Base-by-base conservation (phyloP, 2,888 invertebrate genomes). In the Formica aserva region DNA sequence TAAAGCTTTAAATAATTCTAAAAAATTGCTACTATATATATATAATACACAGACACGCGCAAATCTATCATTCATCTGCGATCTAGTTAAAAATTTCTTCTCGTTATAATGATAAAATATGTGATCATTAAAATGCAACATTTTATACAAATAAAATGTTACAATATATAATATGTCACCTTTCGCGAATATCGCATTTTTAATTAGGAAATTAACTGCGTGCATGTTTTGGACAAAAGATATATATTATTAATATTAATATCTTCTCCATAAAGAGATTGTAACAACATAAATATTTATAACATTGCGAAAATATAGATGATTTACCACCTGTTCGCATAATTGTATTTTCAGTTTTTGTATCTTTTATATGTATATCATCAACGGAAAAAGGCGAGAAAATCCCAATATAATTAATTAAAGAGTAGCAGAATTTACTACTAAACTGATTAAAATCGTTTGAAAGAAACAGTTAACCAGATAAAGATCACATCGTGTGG, bases 381-480 rank as follows among this genome's bases (percentile, higher is more conserved):
- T 1, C n/a, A 29, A n/a, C 29, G 26, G 13, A 29, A 63, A 66
- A 77, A 26, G 35, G 13, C 3, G 29, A 15, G 38, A 8, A 66
- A 52, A 26, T 13, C 4, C 18, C 66, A 38, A 67, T 67, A 15
- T 69, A 15, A 8, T 69, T 78, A 69, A 78, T 69, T 60, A 5
- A 6, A 48, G n/a, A 60, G 45, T 60, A 60, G 13, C 13, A 26
- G 32, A 45, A 78, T 57, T 45, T 69, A 69, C 18, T 45, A 60
- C 45, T 60, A 69, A 69, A 22, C 45, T n/a, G 32, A 78, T 45
- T 69, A 60, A 60, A 60, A 71, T 35, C 41, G 18, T 32, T 78
- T 32, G 29, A 13, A 13, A 29, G 15, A 26, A 52, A 66, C 13
- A 15, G 18, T 3, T 15, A 55, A 38, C 22, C 5, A 22, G 22